Evolutionary conservation across 2,113 vertebrate genomes (phyloP), one percentile per base, ranked within the genome.

Genomic region (Chaetops frenatus): DNA sequence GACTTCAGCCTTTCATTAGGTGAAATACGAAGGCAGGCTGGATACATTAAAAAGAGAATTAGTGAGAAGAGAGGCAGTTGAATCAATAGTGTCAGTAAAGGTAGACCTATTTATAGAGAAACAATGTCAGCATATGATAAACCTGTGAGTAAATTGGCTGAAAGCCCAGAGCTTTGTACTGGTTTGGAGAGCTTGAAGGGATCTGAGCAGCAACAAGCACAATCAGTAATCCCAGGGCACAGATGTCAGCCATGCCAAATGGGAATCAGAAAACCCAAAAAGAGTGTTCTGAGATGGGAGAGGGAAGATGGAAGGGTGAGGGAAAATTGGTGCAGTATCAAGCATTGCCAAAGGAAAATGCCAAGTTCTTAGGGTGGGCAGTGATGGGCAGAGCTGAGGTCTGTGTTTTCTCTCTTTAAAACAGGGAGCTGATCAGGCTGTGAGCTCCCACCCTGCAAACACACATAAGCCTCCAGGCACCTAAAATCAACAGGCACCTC

Each of bases 121-220:
- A 97, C 96, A 90, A 94, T 94, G 92, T 96, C 94, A 97, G 89
- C 90, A 92, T 92, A 96, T 95, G 96, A 97, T 90, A 95, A 96
- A 97, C 94, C 61, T 86, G 80, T 72, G 83, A 95, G 85, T 91
- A 79, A 95, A 96, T 86, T 97, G 96, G 95, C 96, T 66, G 81
- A 66, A 92, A 96, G 92, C 94, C 96, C 90, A 90, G 95, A 96
- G 81, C 92, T 94, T 81, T 92, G 91, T 94, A 67, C 60, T 61
- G 51, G 38, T 93, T 93, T 94, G 85, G 76, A 57, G 61, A 94
- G 72, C 81, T 78, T 56, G 72, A 73, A 82, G 76, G 36, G 76
- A 80, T 78, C 76, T 57, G 80, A 91, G 66, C 69, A 83, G 76
- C 64, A 94, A 45, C 61, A 94, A 81, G 62, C 66, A 61, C 47